phyloP scores from a whole-genome alignment of 1,140 invertebrate genomes.

The Pachypsylla venusta region DNA sequence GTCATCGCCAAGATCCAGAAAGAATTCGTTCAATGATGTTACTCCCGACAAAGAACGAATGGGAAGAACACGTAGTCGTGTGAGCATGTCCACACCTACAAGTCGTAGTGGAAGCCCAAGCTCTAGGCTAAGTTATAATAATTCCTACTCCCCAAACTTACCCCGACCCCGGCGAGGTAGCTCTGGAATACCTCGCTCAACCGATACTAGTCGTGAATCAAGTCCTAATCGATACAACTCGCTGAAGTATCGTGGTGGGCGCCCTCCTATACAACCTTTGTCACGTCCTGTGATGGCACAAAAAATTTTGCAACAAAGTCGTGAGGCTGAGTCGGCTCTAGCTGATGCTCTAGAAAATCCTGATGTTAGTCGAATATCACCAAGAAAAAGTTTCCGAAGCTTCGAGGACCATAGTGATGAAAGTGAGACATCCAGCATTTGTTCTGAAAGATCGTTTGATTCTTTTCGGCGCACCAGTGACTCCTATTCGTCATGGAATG shows the following conservation, averaged over 20 bases:
- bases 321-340: slow-evolving; percentile 72
- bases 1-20: not conserved
- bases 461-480: slow-evolving; percentile 35
- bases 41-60: slow-evolving; percentile 42
- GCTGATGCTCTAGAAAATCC: slow-evolving; percentile 52
- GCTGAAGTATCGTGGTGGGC: slow-evolving; percentile 14
- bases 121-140: slow-evolving; percentile 55
- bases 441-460: slow-evolving; percentile 79
- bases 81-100: slow-evolving; percentile 44
- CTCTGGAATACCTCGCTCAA: slow-evolving; percentile 51
- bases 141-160: slow-evolving; percentile 38
- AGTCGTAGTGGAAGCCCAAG: slow-evolving; percentile 78
- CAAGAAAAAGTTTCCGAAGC: slow-evolving; percentile 18
- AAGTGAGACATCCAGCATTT: slow-evolving; percentile 87
- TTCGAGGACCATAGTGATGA: slow-evolving; percentile 68
- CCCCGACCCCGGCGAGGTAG: slow-evolving; percentile 33
- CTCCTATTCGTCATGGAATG: slow-evolving; percentile 46
- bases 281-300: slow-evolving; percentile 53
- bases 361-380: not conserved
- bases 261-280: slow-evolving; percentile 23
- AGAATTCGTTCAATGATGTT: slow-evolving; percentile 30
- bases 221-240: slow-evolving; percentile 41
- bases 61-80: slow-evolving; percentile 42
- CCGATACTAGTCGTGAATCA: slow-evolving; percentile 51
- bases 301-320: slow-evolving; percentile 66